Base-by-base conservation (phyloP, 2,113 vertebrate species). In the Hyperoodon ampullatus region DNA sequence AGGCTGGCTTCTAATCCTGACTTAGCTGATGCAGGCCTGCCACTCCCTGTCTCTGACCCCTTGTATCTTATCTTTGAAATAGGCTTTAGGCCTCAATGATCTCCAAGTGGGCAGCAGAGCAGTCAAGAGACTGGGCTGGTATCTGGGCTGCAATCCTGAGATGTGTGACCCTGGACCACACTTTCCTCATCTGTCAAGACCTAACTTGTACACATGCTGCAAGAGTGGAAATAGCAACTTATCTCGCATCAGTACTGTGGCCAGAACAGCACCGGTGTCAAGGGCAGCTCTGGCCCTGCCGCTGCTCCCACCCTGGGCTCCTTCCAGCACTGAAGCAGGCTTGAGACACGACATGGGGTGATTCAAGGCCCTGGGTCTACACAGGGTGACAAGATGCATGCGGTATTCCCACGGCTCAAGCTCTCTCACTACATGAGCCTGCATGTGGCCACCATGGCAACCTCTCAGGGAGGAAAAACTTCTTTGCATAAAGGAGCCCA, bases 281-380 rank as follows among this genome's bases (percentile, higher is more conserved):
- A 5, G 23, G n/a, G 77, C 42, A 63, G 23, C 42, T 78, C 19
- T 14, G 75, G 30, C 75, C 53, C 42, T 1, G n/a, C 14, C 19
- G 5, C 8, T 8, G 3, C 39, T 18, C 66, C 35, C 15, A 30
- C 30, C 75, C 39, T 9, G 3, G 58, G 78, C 44, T 86, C 28
- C 85, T 18, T 74, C 65, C 15, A 23, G 53, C 58, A 71, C 5
- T 65, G 55, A 16, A 21, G 47, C 33, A n/a, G 19, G 47, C 42
- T 16, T 30, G 13, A 33, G 44, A 47, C 7, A 3, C 11, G 8
- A 26, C 1, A 1, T 3, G 16, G 42, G 16, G 71, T 3, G 42
- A 24, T 14, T 13, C 30, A 13, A 63, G 61, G 80, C 1, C 1
- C 68, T 18, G 42, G 83, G 50, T 33, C 86, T 70, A 39, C n/a